Evolutionary conservation across 2,888 invertebrate genomes (phyloP).

Genomic region (Hirtodrosophila confusa): DNA sequence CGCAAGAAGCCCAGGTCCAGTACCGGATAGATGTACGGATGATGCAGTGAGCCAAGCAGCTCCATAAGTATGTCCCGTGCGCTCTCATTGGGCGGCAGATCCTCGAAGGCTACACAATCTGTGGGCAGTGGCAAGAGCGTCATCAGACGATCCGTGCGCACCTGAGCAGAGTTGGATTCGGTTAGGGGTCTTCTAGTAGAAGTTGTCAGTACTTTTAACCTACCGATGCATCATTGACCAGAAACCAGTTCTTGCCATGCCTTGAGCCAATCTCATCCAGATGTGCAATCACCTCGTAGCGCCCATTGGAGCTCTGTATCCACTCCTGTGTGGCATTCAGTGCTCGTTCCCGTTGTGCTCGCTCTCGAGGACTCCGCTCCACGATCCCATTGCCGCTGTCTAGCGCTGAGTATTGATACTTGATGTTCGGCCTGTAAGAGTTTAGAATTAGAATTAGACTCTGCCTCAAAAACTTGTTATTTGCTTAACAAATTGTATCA

Average conservation of each 20-base stretch:
- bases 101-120: slow-evolving; percentile 84
- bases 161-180: slow-evolving; percentile 56
- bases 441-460: background rate
- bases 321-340: slow-evolving; percentile 87
- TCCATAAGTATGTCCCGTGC: slow-evolving; percentile 90
- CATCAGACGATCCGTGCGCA: slow-evolving; percentile 84
- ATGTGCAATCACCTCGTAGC: slow-evolving; percentile 92
- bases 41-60: slow-evolving; percentile 93
- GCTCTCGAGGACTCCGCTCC: slow-evolving; percentile 88
- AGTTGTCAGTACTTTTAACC: slow-evolving; percentile 18
- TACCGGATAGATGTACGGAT: slow-evolving; percentile 96
- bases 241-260: slow-evolving; percentile 95
- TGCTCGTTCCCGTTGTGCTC: slow-evolving; percentile 88
- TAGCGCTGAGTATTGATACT: slow-evolving; percentile 88
- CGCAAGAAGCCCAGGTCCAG: slow-evolving; percentile 92
- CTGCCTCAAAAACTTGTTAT: background rate
- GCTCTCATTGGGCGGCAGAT: slow-evolving; percentile 87
- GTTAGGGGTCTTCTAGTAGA: too few relatives aligned
- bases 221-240: slow-evolving; percentile 92
- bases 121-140: slow-evolving; percentile 84
- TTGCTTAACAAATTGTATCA: slow-evolving; percentile 1
- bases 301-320: slow-evolving; percentile 86
- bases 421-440: slow-evolving; percentile 82
- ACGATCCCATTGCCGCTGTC: slow-evolving; percentile 86
- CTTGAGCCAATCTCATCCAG: slow-evolving; percentile 93